These are phyloP conservation scores for Lasioglossum villosulum DNA, from an alignment of 2,888 invertebrate species.

Conservation along the genomic window DNA sequence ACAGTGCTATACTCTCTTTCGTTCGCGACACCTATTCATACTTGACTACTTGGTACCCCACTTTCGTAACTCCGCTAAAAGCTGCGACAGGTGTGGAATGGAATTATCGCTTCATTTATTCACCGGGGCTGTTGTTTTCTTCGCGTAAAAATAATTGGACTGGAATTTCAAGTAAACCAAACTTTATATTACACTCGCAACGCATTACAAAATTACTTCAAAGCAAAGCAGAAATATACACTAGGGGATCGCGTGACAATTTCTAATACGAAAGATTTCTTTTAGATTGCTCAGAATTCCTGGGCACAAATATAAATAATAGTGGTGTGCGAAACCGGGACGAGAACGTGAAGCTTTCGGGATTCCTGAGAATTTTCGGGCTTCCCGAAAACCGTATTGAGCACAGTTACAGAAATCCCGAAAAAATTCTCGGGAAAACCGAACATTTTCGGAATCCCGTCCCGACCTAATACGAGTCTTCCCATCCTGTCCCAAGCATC, in stretches of 20 bases:
- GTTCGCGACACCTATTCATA: constrained; percentile 42
- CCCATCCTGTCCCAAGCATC: too few species aligned
- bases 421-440: too few species aligned
- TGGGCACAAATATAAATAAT: neutral
- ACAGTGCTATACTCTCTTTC: constrained; percentile 36
- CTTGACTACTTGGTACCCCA: constrained; percentile 65
- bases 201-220: neutral
- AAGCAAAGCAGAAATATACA: neutral
- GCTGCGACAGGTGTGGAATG: neutral
- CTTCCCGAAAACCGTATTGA: too few species aligned
- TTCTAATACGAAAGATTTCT: neutral
- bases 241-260: neutral
- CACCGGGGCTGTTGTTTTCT: neutral
- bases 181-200: neutral
- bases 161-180: neutral
- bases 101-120: neutral
- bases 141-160: neutral
- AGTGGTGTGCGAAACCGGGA: too few species aligned
- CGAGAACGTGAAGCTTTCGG: too few species aligned
- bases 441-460: too few species aligned
- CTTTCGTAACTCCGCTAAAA: constrained; percentile 52
- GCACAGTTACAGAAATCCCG: too few species aligned
- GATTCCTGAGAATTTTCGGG: too few species aligned
- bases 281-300: too few species aligned
- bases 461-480: too few species aligned